These are phyloP conservation scores for Erithacus rubecula DNA, from an alignment of 2,797 vertebrate species.

Conservation along the genomic window DNA sequence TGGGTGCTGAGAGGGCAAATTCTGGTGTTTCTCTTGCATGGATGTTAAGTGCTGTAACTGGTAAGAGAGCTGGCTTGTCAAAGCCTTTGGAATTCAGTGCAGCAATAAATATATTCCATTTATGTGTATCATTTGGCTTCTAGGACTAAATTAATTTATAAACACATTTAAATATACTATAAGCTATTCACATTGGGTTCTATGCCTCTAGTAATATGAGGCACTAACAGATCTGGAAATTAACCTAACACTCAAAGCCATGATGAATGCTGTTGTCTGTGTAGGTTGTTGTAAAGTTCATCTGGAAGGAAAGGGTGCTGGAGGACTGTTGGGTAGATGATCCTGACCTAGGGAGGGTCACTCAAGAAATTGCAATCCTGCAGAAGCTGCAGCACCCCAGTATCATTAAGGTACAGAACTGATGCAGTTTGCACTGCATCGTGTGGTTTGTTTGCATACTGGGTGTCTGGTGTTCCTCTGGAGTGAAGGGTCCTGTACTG, in stretches of 20 bases:
- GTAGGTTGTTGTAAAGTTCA: constrained; percentile 94
- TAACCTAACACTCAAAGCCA: neutral
- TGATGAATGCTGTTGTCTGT: neutral
- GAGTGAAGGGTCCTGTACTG: neutral
- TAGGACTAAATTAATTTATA: neutral
- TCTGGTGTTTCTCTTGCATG: neutral
- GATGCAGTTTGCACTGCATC: neutral
- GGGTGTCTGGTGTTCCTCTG: neutral
- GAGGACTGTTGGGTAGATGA: constrained; percentile 92
- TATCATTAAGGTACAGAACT: constrained; percentile 84
- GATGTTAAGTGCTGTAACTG: neutral
- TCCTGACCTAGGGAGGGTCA: constrained; percentile 85
- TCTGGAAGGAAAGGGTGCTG: constrained; percentile 88
- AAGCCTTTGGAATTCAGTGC: neutral
- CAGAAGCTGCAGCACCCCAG: constrained; percentile 85
- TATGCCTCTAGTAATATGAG: neutral
- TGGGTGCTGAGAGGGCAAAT: neutral
- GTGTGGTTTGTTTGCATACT: neutral
- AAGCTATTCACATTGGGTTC: neutral
- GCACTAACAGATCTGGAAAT: neutral
- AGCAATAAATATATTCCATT: neutral
- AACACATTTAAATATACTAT: neutral
- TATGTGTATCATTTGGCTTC: neutral
- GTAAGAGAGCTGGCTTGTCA: neutral
- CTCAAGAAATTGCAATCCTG: constrained; percentile 91